Conservation (phyloP, 2,888 invertebrate species). For the Amblyjoppa fuscipennis region DNA sequence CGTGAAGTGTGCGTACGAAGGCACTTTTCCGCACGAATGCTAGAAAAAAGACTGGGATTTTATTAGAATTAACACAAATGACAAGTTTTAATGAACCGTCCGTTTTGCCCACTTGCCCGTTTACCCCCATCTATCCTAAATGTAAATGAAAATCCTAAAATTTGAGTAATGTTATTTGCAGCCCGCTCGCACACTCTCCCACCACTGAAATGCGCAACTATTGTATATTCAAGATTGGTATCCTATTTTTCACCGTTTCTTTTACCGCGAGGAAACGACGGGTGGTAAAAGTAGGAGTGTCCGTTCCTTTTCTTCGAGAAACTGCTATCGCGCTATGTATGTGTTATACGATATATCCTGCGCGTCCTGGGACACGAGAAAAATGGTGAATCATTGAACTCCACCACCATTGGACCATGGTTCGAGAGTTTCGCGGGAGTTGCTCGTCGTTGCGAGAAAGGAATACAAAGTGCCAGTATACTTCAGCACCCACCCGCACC, state of each 20-base stretch:
- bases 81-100: no score
- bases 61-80: no score
- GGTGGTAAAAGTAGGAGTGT: slow-evolving; percentile 17
- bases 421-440: slow-evolving; percentile 47
- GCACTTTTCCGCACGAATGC: no score
- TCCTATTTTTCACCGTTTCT: neutral
- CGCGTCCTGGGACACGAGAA: slow-evolving; percentile 40
- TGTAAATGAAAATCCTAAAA: no score
- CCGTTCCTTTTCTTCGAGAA: slow-evolving; percentile 10
- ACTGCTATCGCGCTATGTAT: slow-evolving; percentile 33
- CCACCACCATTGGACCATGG: slow-evolving; percentile 21
- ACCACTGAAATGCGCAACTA: neutral
- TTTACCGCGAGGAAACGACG: neutral
- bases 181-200: no score
- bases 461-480: slow-evolving; percentile 64
- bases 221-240: neutral
- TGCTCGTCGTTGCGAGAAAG: slow-evolving; percentile 53
- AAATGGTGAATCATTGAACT: slow-evolving; percentile 61
- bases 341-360: slow-evolving; percentile 42
- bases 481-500: slow-evolving; percentile 48
- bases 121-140: no score
- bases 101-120: no score
- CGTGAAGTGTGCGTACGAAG: no score
- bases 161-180: no score
- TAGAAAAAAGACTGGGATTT: no score